These are phyloP conservation scores for Tokudaia tokunoshimensis DNA, from an alignment of 2,797 vertebrate species.

Conservation along the genomic window DNA sequence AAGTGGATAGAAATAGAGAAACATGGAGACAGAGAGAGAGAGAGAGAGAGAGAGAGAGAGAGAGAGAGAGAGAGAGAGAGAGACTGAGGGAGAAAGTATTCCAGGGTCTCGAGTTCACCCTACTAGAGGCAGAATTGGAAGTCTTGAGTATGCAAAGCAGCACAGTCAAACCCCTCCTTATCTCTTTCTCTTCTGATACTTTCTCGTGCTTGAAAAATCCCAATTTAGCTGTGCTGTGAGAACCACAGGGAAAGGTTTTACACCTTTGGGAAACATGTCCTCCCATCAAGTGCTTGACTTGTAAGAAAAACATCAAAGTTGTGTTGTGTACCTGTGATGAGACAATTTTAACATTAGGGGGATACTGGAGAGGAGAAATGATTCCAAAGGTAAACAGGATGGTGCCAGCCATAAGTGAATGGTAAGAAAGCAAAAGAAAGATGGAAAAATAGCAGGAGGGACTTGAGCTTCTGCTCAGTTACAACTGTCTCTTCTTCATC, in stretches of 20 bases:
- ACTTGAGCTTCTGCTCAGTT: neutral
- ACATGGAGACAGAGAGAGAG: neutral
- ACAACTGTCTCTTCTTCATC: neutral
- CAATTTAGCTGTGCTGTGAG: neutral
- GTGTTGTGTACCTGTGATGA: neutral
- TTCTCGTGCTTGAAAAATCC: conserved; percentile 27
- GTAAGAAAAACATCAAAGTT: conserved; percentile 4
- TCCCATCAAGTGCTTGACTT: neutral
- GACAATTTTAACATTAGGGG: neutral
- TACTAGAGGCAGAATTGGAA: neutral
- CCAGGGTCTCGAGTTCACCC: neutral
- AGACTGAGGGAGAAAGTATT: neutral
- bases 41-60: too few relatives aligned
- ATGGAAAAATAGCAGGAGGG: neutral
- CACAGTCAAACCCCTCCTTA: neutral
- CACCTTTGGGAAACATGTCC: neutral
- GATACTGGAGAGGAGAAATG: neutral
- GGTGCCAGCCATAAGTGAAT: neutral
- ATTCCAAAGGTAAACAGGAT: neutral
- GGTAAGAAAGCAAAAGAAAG: conserved; percentile 10
- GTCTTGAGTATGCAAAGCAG: neutral
- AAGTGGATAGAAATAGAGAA: neutral
- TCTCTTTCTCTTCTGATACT: neutral
- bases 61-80: neutral
- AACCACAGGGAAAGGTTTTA: neutral